A percentile compares a stretch with the other conserved stretches of the same genome.
These are phyloP conservation scores for Cherax quadricarinatus DNA, from an alignment of 1,140 invertebrate genomes.

Conservation along the genomic window DNA sequence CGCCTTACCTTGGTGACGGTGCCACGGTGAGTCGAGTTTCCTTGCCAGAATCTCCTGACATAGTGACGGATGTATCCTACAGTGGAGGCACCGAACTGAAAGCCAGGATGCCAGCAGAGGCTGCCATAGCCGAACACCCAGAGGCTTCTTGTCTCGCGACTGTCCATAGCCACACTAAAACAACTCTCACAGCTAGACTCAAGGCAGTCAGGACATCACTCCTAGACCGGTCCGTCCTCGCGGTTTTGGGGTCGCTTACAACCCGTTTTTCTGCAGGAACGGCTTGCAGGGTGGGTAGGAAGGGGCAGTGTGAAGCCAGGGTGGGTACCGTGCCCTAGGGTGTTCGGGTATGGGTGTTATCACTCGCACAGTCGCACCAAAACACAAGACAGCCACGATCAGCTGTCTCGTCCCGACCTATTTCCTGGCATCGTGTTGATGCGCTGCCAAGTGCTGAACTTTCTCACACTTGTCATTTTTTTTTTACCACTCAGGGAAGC, in stretches of 20 bases:
- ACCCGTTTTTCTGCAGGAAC: background rate
- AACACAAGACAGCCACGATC: conserved; percentile 38
- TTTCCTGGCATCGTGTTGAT: conserved; percentile 46
- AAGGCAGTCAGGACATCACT: no score
- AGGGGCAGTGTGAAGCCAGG: background rate
- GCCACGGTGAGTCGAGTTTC: conserved; percentile 88
- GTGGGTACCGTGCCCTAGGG: background rate
- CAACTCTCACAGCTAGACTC: no score
- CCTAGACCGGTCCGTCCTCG: background rate
- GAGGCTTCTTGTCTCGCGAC: conserved; percentile 74
- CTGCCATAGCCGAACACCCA: conserved; percentile 94
- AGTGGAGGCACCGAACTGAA: conserved; percentile 84
- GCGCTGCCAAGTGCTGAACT: conserved; percentile 21
- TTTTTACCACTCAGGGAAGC: background rate
- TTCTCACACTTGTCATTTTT: background rate
- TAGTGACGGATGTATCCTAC: conserved; percentile 87
- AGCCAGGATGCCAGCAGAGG: conserved; percentile 91
- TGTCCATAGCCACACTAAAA: background rate
- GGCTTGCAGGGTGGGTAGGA: background rate
- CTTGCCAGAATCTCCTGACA: conserved; percentile 90
- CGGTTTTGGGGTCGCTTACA: background rate
- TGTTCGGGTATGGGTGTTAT: background rate
- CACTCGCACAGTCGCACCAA: background rate
- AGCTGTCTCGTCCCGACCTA: conserved; percentile 55
- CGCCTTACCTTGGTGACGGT: conserved; percentile 84